Conservation (phyloP, 2,797 vertebrate genomes). For the Buceros bicornis region DNA sequence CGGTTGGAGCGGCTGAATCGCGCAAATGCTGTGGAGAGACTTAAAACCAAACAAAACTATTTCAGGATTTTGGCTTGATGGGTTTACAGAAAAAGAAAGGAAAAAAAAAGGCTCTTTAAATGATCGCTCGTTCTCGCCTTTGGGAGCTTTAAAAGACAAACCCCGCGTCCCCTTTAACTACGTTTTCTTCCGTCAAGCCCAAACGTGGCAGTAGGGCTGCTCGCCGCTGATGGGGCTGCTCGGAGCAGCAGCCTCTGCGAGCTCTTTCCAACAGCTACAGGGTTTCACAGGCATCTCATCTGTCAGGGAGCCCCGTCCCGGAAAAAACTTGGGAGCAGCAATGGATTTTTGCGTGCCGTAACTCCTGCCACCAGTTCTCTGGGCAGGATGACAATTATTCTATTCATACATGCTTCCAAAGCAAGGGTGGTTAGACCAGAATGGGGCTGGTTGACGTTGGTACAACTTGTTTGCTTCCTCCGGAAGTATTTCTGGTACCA, state of each 20-base stretch:
- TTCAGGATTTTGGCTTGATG: background rate
- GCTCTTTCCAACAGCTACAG: background rate
- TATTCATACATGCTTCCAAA: background rate
- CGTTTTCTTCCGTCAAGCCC: background rate
- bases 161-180: background rate
- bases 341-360: background rate
- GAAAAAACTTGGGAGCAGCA: background rate
- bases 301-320: background rate
- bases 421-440: background rate
- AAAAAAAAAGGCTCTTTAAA: background rate
- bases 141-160: background rate
- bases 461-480: slow-evolving; percentile 4
- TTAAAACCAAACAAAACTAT: background rate
- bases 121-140: background rate
- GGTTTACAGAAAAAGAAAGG: background rate
- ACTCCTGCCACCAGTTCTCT: background rate
- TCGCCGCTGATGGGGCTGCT: background rate
- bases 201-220: background rate
- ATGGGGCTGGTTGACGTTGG: slow-evolving; percentile 2
- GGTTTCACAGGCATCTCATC: background rate
- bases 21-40: background rate
- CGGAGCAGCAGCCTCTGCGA: background rate
- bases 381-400: background rate
- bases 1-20: slow-evolving; percentile 19
- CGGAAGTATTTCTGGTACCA: background rate